Evolutionary conservation across 2,113 vertebrate genomes (phyloP).

Genomic region (Speoplatyrhinus poulsoni): DNA sequence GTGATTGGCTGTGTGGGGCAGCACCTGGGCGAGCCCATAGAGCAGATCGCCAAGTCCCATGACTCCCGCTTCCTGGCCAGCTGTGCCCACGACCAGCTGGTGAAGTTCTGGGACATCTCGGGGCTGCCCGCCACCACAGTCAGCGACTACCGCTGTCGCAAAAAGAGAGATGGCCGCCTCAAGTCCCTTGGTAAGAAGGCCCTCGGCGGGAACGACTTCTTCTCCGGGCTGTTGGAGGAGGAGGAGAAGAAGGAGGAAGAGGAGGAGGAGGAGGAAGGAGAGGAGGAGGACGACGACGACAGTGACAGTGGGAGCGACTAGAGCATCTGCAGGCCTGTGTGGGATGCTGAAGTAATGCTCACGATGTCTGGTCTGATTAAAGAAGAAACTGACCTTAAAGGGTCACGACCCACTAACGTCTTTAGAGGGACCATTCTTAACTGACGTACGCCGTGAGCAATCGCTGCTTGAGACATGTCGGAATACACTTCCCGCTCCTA

Average conservation of each 20-base stretch:
- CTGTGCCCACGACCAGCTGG: slow-evolving; percentile 88
- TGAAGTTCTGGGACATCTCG: slow-evolving; percentile 94
- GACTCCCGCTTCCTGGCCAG: slow-evolving; percentile 84
- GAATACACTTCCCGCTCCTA: too few species aligned
- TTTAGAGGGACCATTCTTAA: not conserved
- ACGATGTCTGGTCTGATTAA: too few species aligned
- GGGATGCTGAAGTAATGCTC: not conserved
- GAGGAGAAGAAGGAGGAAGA: slow-evolving; percentile 29
- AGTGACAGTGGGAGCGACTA: slow-evolving; percentile 64
- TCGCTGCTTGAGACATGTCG: too few species aligned
- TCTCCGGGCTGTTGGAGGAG: slow-evolving; percentile 74
- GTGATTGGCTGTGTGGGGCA: slow-evolving; percentile 92
- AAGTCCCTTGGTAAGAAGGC: slow-evolving; percentile 87
- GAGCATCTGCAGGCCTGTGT: not conserved
- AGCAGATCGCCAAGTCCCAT: slow-evolving; percentile 81
- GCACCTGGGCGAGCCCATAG: slow-evolving; percentile 88
- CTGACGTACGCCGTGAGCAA: too few species aligned
- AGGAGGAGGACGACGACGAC: slow-evolving; percentile 15
- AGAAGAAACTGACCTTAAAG: not conserved
- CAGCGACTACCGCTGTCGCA: slow-evolving; percentile 86
- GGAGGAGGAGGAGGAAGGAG: slow-evolving; percentile 8
- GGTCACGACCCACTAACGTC: not conserved
- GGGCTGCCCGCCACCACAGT: slow-evolving; percentile 73
- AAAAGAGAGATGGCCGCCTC: slow-evolving; percentile 83
- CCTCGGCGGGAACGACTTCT: slow-evolving; percentile 84